phyloP scores from a whole-genome alignment of 2,888 invertebrate genomes.

The Nasonovia ribisnigri region DNA sequence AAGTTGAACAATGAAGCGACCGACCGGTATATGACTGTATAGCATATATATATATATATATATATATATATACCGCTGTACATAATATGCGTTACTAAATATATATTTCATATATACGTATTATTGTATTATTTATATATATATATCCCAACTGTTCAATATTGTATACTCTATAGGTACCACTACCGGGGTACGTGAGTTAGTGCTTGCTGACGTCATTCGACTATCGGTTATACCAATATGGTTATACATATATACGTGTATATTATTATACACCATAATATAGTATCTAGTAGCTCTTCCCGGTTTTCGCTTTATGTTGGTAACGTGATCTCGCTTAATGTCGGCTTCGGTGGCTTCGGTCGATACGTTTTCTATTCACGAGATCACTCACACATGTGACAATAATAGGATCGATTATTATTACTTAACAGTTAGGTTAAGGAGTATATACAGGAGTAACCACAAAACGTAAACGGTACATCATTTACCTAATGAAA shows the following conservation, averaged over 20 bases:
- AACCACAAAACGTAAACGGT: not conserved
- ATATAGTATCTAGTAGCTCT: not conserved
- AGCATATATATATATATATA: no score
- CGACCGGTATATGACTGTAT: not conserved
- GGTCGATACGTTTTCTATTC: not conserved
- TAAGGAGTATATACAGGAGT: no score
- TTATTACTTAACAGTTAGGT: not conserved
- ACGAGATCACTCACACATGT: not conserved
- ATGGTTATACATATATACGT: not conserved
- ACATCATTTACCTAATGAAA: not conserved
- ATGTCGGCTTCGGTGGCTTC: not conserved
- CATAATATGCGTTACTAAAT: not conserved
- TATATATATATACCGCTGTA: not conserved
- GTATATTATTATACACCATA: not conserved
- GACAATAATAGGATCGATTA: not conserved
- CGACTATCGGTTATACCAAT: not conserved
- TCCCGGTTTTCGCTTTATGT: not conserved
- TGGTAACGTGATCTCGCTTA: not conserved
- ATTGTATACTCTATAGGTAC: not conserved
- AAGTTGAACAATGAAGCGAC: conserved; percentile 37
- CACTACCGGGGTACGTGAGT: not conserved
- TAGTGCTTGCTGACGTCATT: not conserved
- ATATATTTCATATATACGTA: not conserved
- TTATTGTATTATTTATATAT: not conserved
- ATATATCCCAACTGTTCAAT: not conserved